These are phyloP conservation scores for Phycodurus eques DNA, from an alignment of 2,113 vertebrate genomes.

Conservation along the genomic window DNA sequence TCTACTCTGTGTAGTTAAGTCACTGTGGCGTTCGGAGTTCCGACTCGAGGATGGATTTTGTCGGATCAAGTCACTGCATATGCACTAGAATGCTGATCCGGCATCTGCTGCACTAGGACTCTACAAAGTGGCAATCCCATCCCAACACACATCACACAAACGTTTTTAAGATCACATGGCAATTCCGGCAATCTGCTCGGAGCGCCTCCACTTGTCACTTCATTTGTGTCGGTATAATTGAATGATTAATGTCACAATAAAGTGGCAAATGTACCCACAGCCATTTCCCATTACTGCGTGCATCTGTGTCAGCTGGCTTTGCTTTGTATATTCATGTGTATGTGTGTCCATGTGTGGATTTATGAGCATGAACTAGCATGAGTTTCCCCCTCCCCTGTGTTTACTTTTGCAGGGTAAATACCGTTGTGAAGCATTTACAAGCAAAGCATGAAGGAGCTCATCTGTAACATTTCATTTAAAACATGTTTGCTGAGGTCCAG, in stretches of 20 bases:
- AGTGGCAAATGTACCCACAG: slow-evolving; percentile 28
- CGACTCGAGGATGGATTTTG: slow-evolving; percentile 24
- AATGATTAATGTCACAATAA: slow-evolving; percentile 45
- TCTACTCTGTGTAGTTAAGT: slow-evolving; percentile 14
- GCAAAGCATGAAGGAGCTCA: slow-evolving; percentile 49
- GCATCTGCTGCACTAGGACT: slow-evolving; percentile 13
- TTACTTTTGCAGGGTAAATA: slow-evolving; percentile 61
- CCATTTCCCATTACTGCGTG: slow-evolving; percentile 34
- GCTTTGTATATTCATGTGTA: slow-evolving; percentile 14
- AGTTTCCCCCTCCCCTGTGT: slow-evolving; percentile 23
- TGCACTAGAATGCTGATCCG: slow-evolving; percentile 13
- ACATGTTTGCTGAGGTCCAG: slow-evolving; percentile 54
- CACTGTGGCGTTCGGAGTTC: slow-evolving; percentile 4
- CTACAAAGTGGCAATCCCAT: slow-evolving; percentile 24
- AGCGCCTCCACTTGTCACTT: slow-evolving; percentile 27
- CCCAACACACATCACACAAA: slow-evolving; percentile 17
- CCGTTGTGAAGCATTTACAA: slow-evolving; percentile 55
- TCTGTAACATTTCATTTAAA: slow-evolving; percentile 71
- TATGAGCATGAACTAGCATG: slow-evolving; percentile 23
- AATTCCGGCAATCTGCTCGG: slow-evolving; percentile 24
- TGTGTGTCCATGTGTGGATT: slow-evolving; percentile 21
- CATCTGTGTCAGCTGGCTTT: slow-evolving; percentile 14
- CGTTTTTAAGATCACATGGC: slow-evolving; percentile 32
- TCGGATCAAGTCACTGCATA: slow-evolving; percentile 21
- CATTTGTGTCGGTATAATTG: slow-evolving; percentile 26